Base-by-base conservation (phyloP, 2,888 invertebrate species). In the Philereme transversata region DNA sequence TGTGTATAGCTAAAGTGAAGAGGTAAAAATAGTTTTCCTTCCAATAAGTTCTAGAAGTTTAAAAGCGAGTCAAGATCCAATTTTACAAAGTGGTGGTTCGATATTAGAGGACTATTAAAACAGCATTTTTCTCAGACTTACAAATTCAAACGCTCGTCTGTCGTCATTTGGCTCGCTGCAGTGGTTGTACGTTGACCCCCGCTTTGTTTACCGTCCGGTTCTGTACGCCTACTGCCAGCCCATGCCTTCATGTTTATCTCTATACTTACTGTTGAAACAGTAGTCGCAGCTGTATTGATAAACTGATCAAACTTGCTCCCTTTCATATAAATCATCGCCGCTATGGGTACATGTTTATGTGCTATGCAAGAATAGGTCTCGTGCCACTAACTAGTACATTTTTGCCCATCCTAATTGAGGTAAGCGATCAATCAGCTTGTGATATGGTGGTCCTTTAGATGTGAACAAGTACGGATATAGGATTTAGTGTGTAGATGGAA, bases 151-250 rank as follows among this genome's bases (percentile, higher is more conserved):
- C 60, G 66, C 59, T 70, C 61, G 60, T 51, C 57, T 71, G 70
- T 63, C 51, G 22, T 60, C 67, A 66, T 67, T 67, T 69, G 69
- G 65, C 67, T 70, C 60, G 68, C 57, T 68, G 69, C 72, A 69
- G 75, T 77, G 82, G 69, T 63, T 63, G 63, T 63, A 41, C 87
- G 83, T 83, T 88, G 87, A 87, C 86, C 88, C 79, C 74, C 62
- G 71, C 79, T 79, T 82, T 87, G 85, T 88, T 86, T 87, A 83
- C 83, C 76, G 75, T 75, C 81, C 82, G 80, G 82, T 78, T 73
- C 76, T 75, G 67, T 65, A 69, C 74, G 73, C 71, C 75, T 72
- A 65, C 74, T 62, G 64, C 65, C 62, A 58, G 62, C 49, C 72
- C 74, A 70, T 71, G 67, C 62, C 64, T 67, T 58, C 57, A 63